Base-by-base conservation (phyloP, 2,113 vertebrate species). In the Brachyhypopomus occidentalis region DNA sequence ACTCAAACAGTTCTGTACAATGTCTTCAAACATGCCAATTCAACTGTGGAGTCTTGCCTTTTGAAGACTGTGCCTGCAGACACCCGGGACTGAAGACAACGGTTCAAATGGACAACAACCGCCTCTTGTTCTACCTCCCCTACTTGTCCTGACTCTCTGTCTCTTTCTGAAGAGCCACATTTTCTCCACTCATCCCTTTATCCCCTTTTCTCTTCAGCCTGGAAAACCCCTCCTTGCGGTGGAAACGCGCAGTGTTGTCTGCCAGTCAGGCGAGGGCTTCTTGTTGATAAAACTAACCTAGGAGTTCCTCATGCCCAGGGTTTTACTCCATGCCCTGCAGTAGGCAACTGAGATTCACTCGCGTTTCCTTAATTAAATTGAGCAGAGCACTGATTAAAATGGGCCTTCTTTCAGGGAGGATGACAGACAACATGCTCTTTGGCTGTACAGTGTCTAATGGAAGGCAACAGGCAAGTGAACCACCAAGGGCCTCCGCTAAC, bases 301-400 rank as follows among this genome's bases (percentile, higher is more conserved):
- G 4, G 45, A 23, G 25, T 20, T 60, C 27, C 12, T 25, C 69
- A 27, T 36, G 6, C 70, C 23, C 56, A 4, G 36, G 41, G 66
- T 12, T 34, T 20, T 1, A 70, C 66, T 70, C 36, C 66, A 22
- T n/a, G 22, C 56, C 5, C 58, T 7, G 7, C 60, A 12, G 48
- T n/a, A 16, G 19, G 60, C 69, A 48, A 72, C 79, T 11, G 56
- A 78, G 77, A 36, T 77, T 70, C 27, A 71, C 23, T 45, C 19
- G 20, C 34, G 75, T 75, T 60, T 30, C 27, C 71, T 71, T 81
- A 85, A 85, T 87, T 83, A 84, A 86, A 87, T 74, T 56, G 73
- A 82, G 83, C 73, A 79, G 80, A 19, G 36, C 9, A 4, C 62
- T 78, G 83, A 84, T 86, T 79, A 84, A 86, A 85, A 72, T 81